phyloP scores from a whole-genome alignment of 1,140 invertebrate species.

The Drosophila cardini region DNA sequence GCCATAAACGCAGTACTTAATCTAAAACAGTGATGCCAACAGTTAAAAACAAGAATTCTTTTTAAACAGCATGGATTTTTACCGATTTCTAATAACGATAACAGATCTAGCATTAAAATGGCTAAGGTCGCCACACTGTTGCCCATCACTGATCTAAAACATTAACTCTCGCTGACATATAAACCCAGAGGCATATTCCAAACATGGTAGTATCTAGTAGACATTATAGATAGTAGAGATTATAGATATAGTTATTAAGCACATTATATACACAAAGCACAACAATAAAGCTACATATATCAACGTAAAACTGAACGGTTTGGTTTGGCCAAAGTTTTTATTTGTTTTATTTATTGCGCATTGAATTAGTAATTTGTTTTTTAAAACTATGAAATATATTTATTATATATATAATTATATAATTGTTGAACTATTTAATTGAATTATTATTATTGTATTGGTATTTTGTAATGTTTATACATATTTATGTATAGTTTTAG shows the following conservation, averaged over 20 bases:
- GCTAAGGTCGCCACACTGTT: too few species aligned
- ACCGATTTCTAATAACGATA: too few species aligned
- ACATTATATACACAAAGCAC: slow-evolving; percentile 4
- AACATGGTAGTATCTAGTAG: slow-evolving; percentile 2
- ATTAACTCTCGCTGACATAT: neutral
- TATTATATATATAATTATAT: slow-evolving; percentile 71
- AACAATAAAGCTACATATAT: slow-evolving; percentile 9
- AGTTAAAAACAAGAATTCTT: too few species aligned
- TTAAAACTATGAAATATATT: slow-evolving; percentile 78
- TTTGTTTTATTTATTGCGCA: slow-evolving; percentile 76
- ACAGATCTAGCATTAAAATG: too few species aligned
- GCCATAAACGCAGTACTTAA: slow-evolving; percentile 56
- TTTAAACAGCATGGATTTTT: too few species aligned
- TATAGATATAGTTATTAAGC: slow-evolving; percentile 16
- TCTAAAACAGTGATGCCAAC: too few species aligned
- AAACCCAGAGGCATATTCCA: slow-evolving; percentile 43
- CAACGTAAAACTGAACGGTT: neutral
- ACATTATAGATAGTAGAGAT: slow-evolving; percentile 19
- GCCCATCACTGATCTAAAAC: neutral
- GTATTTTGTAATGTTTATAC: slow-evolving; percentile 59
- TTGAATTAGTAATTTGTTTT: slow-evolving; percentile 71
- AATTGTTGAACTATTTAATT: slow-evolving; percentile 81
- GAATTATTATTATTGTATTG: slow-evolving; percentile 68
- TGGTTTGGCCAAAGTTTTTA: slow-evolving; percentile 35
- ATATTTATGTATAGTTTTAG: slow-evolving; percentile 46